Evolutionary conservation across 1,140 invertebrate genomes (phyloP), one percentile per base, ranked within the genome.

Genomic region (Halotydeus destructor): DNA sequence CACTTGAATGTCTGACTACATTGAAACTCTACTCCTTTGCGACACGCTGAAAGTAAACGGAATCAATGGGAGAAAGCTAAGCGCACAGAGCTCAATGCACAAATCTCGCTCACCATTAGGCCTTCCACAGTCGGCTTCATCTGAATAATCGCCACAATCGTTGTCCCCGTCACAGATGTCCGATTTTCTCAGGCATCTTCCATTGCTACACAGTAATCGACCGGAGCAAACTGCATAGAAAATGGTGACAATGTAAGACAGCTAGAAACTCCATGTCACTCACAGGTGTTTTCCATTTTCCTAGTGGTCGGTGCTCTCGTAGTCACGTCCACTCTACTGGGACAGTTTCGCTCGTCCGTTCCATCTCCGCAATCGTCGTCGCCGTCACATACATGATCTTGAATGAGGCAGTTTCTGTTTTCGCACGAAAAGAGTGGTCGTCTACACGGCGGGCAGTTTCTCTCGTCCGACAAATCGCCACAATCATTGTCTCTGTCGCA

Each of bases 371-470:
- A 69, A 76, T 94, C 66, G 74, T 93, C 69, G 74, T 86, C 52
- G 60, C 77, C 73, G 59, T 94, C 89, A 55, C 91, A 98, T 53
- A 85, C 79, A 79, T 86, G 94, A 44, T 78, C 85, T 48, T 75
- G 71, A 0, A 88, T 84, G 12, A 69, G 62, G 43, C 68, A 70
- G 5, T 64, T 69, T 0, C 83, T 79, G 57, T 94, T 96, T 25
- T 81, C 80, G 57, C 91, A 97, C 26, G 77, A 75, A 60, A 88
- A 91, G n/a, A n/a, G n/a, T n/a, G n/a, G n/a, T n/a, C n/a, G n/a
- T n/a, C n/a, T n/a, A 55, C 85, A 86, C 43, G 85, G 78, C 24
- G 48, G 78, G 59, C 91, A 97, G 47, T 83, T 81, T 25, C 82
- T 73, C 64, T 97, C 91, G 54, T 96, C 89, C 0, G 78, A 84